These are phyloP conservation scores for Aleiodes testaceus DNA, from an alignment of 2,888 invertebrate genomes.

Conservation along the genomic window DNA sequence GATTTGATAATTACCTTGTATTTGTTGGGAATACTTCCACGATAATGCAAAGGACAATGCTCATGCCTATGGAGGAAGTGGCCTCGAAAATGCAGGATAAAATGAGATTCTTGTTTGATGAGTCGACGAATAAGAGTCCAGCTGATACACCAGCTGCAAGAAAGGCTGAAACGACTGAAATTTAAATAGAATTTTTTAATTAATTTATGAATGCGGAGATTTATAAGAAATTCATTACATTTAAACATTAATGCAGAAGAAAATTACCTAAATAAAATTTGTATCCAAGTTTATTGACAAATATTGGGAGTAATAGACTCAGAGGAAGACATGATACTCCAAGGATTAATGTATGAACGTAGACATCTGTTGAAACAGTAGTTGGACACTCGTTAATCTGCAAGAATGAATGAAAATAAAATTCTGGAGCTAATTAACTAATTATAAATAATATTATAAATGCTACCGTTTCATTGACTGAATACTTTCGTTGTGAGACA, in stretches of 20 bases:
- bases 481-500: slow-evolving; percentile 73
- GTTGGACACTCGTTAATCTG: slow-evolving; percentile 75
- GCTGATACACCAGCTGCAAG: slow-evolving; percentile 82
- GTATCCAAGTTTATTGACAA: slow-evolving; percentile 83
- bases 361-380: slow-evolving; percentile 79
- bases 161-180: slow-evolving; percentile 82
- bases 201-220: background rate
- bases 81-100: slow-evolving; percentile 87
- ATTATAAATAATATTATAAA: background rate
- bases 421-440: no score
- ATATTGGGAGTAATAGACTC: slow-evolving; percentile 83
- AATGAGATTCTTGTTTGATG: slow-evolving; percentile 82
- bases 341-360: slow-evolving; percentile 82
- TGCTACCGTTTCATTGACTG: slow-evolving; percentile 35
- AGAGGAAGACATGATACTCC: slow-evolving; percentile 85
- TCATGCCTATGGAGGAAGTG: slow-evolving; percentile 83
- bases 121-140: slow-evolving; percentile 83
- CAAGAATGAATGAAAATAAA: no score
- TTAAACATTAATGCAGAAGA: background rate
- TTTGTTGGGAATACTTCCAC: slow-evolving; percentile 88
- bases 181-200: background rate
- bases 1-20: slow-evolving; percentile 76
- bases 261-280: slow-evolving; percentile 83
- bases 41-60: slow-evolving; percentile 84
- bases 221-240: background rate